These are phyloP conservation scores for Fukomys damarensis DNA, from an alignment of 2,113 vertebrate genomes.

Conservation along the genomic window DNA sequence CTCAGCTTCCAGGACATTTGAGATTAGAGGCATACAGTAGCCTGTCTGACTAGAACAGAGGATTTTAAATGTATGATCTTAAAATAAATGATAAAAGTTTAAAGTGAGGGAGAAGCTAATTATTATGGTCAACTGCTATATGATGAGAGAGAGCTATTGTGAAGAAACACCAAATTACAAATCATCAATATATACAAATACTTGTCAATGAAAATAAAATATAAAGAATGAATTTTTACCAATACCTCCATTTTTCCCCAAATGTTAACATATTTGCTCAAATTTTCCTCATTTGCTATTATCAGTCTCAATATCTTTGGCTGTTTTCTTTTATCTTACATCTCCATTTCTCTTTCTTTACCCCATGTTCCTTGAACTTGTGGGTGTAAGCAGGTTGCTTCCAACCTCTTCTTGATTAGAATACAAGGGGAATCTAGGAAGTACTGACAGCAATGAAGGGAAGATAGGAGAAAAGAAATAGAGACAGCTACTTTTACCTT, in stretches of 20 bases:
- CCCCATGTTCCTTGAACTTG: background rate
- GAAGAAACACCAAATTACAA: background rate
- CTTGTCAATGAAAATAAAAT: background rate
- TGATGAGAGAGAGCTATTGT: background rate
- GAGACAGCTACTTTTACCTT: background rate
- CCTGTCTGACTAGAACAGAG: background rate
- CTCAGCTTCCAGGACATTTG: too few relatives aligned
- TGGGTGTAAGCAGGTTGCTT: background rate
- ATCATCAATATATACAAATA: background rate
- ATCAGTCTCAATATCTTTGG: background rate
- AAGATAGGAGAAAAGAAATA: background rate
- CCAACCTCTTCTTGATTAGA: background rate
- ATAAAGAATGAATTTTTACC: background rate
- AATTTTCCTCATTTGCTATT: background rate
- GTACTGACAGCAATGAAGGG: background rate
- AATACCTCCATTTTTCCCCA: background rate
- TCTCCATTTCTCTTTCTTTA: background rate
- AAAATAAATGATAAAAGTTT: background rate
- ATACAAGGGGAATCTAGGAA: background rate
- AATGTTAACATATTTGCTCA: background rate
- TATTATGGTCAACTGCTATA: background rate
- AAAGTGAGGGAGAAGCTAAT: background rate
- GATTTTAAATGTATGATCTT: background rate
- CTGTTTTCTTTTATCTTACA: background rate
- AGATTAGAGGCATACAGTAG: background rate